Evolutionary conservation across 2,113 vertebrate species (phyloP), one percentile per base, ranked within the genome.

Genomic region (Pseudolaguvia tuberculata): DNA sequence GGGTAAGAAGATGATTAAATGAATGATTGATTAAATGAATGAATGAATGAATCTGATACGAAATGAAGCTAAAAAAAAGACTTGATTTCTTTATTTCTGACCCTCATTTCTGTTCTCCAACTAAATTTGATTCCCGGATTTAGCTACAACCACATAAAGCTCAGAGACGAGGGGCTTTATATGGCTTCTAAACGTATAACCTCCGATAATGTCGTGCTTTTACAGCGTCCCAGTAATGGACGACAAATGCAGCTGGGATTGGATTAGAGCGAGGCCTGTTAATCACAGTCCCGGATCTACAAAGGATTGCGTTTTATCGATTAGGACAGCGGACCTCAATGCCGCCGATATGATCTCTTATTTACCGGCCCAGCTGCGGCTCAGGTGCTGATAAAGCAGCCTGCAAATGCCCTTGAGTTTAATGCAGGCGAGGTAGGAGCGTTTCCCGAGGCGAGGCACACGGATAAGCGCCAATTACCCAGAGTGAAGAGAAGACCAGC

Each of bases 301-400:
- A 82, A 87, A 82, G 86, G 88, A 90, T 87, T 87, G 86, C 81
- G 85, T 83, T 86, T 85, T 90, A 92, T 90, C 84, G 89, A 91
- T 90, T 86, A 87, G 88, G 84, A 88, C 88, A 86, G 71, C 71
- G 82, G 83, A 80, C 84, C 81, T 90, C 86, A 85, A 86, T 89
- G 88, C 84, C 83, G 29, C 74, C 75, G 89, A 90, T 92, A 91
- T 76, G 79, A 91, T 92, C 88, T 92, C 85, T 89, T 90, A 89
- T 90, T 91, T 90, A 88, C 88, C 85, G 86, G 83, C 50, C 76
- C 80, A 85, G 87, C 88, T 87, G 83, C 86, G 88, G 88, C 80
- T 69, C 82, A 2, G 71, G 50, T 53, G 67, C 67, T 70, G 88
- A 88, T 90, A 88, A 88, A 73, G 51, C 50, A 12, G 83, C 39